phyloP scores from a whole-genome alignment of 2,113 vertebrate species.

The Bos javanicus region DNA sequence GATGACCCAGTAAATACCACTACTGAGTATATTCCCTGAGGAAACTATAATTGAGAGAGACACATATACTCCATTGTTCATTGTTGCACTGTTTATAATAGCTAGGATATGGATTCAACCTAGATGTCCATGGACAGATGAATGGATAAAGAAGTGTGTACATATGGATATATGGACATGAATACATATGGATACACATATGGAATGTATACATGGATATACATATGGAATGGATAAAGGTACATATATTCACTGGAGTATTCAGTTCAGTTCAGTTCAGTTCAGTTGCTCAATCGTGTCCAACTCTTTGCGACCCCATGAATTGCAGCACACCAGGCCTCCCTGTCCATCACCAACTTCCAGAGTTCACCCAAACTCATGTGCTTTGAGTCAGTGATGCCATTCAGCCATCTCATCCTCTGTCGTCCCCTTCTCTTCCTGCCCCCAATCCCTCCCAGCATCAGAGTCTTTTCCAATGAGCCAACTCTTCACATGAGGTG shows the following conservation, averaged over 20 bases:
- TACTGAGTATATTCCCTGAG: neutral
- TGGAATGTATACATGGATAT: neutral
- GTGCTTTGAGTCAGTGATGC: fast-evolving
- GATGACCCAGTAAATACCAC: neutral
- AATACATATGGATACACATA: neutral
- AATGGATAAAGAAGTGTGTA: neutral
- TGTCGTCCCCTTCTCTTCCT: no score
- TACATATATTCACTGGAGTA: neutral
- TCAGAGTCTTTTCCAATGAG: no score
- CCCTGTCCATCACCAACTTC: no score
- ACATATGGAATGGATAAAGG: neutral
- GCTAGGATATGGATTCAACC: neutral
- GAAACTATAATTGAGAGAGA: neutral
- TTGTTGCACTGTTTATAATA: neutral
- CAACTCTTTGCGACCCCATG: no score
- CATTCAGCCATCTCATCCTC: no score
- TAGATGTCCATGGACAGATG: neutral
- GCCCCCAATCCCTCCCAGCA: no score
- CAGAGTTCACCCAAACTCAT: no score
- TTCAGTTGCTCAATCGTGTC: no score
- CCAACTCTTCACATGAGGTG: no score
- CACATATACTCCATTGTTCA: neutral
- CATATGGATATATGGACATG: neutral
- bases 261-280: no score
- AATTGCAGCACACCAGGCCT: no score